These are phyloP conservation scores for Gymnocephalus cernua DNA, from an alignment of 2,113 vertebrate species.

Conservation along the genomic window DNA sequence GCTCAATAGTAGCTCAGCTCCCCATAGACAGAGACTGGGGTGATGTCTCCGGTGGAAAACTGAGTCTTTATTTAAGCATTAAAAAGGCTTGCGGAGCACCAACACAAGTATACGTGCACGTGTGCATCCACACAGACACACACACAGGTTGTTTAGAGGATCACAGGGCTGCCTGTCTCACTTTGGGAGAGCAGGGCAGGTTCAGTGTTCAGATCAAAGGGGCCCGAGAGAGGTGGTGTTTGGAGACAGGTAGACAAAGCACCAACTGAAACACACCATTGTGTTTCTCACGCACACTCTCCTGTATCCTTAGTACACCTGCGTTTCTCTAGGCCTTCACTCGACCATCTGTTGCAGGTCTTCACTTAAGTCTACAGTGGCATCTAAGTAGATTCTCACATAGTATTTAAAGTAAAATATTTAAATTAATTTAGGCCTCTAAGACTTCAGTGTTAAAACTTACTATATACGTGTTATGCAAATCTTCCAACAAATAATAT, in stretches of 20 bases:
- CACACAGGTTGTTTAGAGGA: slow-evolving; percentile 76
- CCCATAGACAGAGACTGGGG: slow-evolving; percentile 75
- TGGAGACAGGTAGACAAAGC: slow-evolving; percentile 77
- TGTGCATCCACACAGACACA: slow-evolving; percentile 42
- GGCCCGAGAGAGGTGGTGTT: slow-evolving; percentile 78
- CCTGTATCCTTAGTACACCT: slow-evolving; percentile 45
- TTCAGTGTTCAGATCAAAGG: slow-evolving; percentile 84
- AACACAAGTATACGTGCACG: slow-evolving; percentile 36
- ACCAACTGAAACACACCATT: slow-evolving; percentile 61
- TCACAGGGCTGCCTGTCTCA: slow-evolving; percentile 83
- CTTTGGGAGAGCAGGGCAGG: slow-evolving; percentile 82
- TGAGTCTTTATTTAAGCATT: slow-evolving; percentile 84
- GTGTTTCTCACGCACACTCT: slow-evolving; percentile 26
- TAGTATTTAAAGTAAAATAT: not conserved
- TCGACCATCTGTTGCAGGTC: slow-evolving; percentile 70
- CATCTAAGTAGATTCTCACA: not conserved
- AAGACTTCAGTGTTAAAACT: not conserved
- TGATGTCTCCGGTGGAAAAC: slow-evolving; percentile 80
- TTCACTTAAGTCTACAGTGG: slow-evolving; percentile 8
- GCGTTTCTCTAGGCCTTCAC: slow-evolving; percentile 47
- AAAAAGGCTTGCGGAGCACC: slow-evolving; percentile 73
- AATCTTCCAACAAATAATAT: not conserved
- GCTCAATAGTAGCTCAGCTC: slow-evolving; percentile 76
- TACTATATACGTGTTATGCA: not conserved
- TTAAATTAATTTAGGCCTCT: not conserved